Conservation (phyloP, 2,113 vertebrate species). For the Polypterus bichir region DNA sequence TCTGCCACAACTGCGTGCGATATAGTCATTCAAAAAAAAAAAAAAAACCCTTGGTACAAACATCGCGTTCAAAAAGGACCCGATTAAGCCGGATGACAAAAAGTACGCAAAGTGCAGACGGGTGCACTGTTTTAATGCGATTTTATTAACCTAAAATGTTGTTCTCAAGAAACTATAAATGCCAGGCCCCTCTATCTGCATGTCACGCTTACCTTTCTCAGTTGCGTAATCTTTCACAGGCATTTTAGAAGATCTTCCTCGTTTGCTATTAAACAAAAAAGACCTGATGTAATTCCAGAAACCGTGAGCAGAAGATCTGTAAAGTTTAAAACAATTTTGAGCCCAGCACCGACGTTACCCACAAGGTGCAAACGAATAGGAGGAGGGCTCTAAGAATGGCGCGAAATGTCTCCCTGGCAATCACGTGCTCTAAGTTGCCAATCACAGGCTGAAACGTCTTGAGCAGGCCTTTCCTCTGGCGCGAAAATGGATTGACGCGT, state of each 20-base stretch:
- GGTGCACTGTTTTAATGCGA: not conserved
- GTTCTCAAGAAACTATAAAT: too few relatives aligned
- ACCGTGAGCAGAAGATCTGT: not conserved
- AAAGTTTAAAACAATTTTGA: not conserved
- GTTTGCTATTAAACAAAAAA: not conserved
- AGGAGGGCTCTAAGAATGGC: constrained; percentile 33
- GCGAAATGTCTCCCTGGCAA: constrained; percentile 27
- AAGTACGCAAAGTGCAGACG: not conserved
- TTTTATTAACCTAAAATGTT: too few relatives aligned
- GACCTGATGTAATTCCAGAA: not conserved
- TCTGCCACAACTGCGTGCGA: not conserved
- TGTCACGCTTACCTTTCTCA: constrained; percentile 56
- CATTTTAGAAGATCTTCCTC: constrained; percentile 36
- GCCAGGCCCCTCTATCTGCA: not conserved
- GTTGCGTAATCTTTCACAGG: constrained; percentile 62
- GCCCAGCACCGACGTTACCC: not conserved
- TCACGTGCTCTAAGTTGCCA: constrained; percentile 27
- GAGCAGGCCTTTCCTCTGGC: constrained; percentile 27
- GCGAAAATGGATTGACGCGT: constrained; percentile 32
- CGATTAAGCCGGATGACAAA: not conserved
- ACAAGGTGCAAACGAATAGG: constrained; percentile 22
- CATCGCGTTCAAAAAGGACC: not conserved
- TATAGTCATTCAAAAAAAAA: not conserved
- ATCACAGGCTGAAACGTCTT: constrained; percentile 23
- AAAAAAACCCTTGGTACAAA: not conserved